Percentiles rank a stretch among this genome's conserved stretches.
These are phyloP conservation scores for Spizaetus ornatus DNA, from an alignment of 2,113 vertebrate species.

Conservation along the genomic window DNA sequence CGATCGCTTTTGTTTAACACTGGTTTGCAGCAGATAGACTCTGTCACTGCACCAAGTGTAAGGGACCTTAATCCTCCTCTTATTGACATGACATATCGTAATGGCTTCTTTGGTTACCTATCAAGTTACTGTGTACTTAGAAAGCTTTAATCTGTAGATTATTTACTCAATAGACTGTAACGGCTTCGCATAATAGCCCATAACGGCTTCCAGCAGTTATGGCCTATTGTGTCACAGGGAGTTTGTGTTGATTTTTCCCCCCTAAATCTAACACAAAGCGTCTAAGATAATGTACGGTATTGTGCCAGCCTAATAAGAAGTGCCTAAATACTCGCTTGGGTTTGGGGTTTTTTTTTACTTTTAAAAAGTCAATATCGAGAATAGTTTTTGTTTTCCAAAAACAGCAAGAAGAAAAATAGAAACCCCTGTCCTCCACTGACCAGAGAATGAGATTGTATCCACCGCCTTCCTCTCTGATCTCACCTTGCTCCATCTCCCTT, in stretches of 20 bases:
- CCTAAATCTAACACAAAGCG: neutral
- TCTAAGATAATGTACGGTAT: neutral
- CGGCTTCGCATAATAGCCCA: neutral
- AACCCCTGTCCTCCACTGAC: neutral
- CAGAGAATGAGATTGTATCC: neutral
- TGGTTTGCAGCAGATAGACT: neutral
- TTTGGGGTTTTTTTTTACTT: neutral
- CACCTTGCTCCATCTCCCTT: neutral
- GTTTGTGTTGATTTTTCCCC: neutral
- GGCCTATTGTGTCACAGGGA: neutral
- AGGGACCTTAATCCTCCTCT: conserved; percentile 37
- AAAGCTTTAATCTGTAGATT: conserved; percentile 59
- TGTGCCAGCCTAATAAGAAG: neutral
- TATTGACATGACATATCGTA: conserved; percentile 9
- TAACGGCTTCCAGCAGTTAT: neutral
- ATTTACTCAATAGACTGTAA: conserved; percentile 57
- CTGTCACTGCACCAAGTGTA: neutral
- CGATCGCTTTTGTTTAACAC: neutral
- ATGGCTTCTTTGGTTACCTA: conserved; percentile 43
- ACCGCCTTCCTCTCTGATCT: neutral
- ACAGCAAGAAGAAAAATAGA: neutral
- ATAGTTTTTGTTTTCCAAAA: neutral
- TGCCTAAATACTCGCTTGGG: neutral
- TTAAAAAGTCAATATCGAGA: neutral
- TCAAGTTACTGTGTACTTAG: conserved; percentile 31